Evolutionary conservation across 2,888 invertebrate genomes (phyloP).

Genomic region (Chirona hameri): DNA sequence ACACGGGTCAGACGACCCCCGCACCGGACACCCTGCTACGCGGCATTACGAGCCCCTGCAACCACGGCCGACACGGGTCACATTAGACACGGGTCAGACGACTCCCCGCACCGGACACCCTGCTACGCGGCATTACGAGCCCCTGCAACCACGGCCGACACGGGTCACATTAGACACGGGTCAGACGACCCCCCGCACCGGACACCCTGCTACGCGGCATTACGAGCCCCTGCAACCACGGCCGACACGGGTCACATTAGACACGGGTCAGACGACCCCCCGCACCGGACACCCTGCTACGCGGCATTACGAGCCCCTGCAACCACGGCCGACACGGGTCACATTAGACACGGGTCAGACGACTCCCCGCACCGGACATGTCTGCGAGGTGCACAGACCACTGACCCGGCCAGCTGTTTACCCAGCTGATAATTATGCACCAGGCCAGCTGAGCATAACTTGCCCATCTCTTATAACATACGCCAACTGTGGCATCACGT

Average conservation of each 20-base stretch:
- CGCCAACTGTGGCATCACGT: too few species aligned
- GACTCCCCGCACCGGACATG: too few species aligned
- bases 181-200: background rate
- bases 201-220: background rate
- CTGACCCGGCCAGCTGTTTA: background rate
- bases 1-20: too few species aligned
- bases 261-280: too few species aligned
- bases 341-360: background rate
- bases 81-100: too few species aligned
- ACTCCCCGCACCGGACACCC: background rate
- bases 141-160: background rate
- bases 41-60: conserved; percentile 1
- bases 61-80: background rate
- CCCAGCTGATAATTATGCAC: background rate
- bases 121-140: background rate
- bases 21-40: background rate
- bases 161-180: background rate
- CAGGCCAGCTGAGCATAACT: too few species aligned
- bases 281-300: background rate
- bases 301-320: background rate
- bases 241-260: background rate
- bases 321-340: background rate
- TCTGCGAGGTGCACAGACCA: background rate
- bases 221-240: background rate
- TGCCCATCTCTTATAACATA: too few species aligned